Conservation (phyloP, 2,113 vertebrate genomes). For the Heliornis fulica region DNA sequence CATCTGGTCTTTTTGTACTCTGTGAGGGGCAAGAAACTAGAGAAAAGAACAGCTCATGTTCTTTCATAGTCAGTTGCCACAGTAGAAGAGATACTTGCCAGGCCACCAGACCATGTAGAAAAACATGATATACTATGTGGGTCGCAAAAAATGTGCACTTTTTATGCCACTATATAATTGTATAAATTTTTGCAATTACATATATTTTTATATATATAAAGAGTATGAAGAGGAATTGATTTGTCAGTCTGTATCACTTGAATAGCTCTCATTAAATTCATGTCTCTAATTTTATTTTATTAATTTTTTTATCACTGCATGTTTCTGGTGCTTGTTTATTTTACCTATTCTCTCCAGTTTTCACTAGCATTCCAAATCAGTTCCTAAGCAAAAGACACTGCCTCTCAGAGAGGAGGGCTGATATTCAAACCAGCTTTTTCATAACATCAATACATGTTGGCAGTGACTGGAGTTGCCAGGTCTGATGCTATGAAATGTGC, state of each 20-base stretch:
- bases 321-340: neutral
- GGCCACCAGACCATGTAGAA: neutral
- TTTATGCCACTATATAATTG: neutral
- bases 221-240: neutral
- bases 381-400: neutral
- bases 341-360: neutral
- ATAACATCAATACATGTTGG: neutral
- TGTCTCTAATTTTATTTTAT: neutral
- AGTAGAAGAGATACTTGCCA: neutral
- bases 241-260: neutral
- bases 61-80: neutral
- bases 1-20: neutral
- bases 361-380: neutral
- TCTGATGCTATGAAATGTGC: neutral
- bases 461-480: neutral
- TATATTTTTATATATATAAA: neutral
- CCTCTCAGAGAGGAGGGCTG: neutral
- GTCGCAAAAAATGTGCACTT: neutral
- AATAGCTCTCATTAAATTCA: neutral
- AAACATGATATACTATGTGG: neutral
- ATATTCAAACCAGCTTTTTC: neutral
- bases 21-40: neutral
- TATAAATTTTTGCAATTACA: neutral
- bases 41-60: neutral
- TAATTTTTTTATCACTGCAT: neutral